Conservation (phyloP, 2,797 vertebrate genomes). For the Microcaecilia unicolor region DNA sequence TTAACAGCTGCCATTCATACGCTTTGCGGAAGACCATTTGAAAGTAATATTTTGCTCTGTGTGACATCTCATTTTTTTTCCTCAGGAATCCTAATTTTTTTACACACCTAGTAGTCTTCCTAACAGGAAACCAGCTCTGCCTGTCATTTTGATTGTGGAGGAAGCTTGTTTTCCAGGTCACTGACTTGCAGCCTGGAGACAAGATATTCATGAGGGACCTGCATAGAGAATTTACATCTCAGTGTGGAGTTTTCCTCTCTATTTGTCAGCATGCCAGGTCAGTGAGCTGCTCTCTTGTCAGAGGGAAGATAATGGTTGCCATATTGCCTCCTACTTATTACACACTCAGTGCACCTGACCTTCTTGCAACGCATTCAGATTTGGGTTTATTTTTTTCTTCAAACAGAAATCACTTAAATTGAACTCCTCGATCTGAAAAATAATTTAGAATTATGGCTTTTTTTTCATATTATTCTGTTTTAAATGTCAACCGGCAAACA, state of each 20-base stretch:
- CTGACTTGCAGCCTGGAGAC: constrained; percentile 62
- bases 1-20: constrained; percentile 66
- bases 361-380: constrained; percentile 66
- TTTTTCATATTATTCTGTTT: constrained; percentile 3
- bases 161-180: constrained; percentile 78
- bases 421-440: constrained; percentile 17
- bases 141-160: constrained; percentile 81
- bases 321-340: constrained; percentile 73
- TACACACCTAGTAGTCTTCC: constrained; percentile 71
- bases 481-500: too few species aligned
- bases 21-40: constrained; percentile 60
- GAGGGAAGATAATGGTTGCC: constrained; percentile 76
- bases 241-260: constrained; percentile 80
- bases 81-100: constrained; percentile 82
- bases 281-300: constrained; percentile 68
- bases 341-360: constrained; percentile 82
- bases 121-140: constrained; percentile 62
- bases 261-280: constrained; percentile 92
- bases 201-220: constrained; percentile 74
- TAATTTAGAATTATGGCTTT: constrained; percentile 10
- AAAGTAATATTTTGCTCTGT: constrained; percentile 79
- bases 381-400: constrained; percentile 33
- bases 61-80: constrained; percentile 74
- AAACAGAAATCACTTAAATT: constrained; percentile 19
- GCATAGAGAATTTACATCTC: constrained; percentile 81